Evolutionary conservation across 1,140 invertebrate genomes (phyloP).

Genomic region (Bombus breviceps): DNA sequence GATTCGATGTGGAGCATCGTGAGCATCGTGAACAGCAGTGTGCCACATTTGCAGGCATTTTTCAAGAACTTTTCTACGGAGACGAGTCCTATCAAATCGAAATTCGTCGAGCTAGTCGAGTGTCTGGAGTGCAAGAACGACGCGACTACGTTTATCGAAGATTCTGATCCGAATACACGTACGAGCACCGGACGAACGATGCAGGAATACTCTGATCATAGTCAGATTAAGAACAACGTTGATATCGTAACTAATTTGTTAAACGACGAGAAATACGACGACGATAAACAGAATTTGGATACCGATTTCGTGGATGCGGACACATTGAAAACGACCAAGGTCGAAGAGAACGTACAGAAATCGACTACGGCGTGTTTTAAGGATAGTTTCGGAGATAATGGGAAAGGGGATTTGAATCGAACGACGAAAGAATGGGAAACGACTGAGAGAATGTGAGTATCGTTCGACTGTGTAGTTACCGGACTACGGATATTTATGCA

Average conservation of each 20-base stretch:
- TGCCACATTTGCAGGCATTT: neutral
- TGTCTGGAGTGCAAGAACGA: constrained; percentile 45
- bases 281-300: neutral
- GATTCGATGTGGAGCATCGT: constrained; percentile 11
- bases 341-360: too few species aligned
- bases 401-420: neutral
- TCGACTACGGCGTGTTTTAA: neutral
- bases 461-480: neutral
- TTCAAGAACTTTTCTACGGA: neutral
- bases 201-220: neutral
- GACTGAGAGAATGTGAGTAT: neutral
- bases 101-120: constrained; percentile 21
- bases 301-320: neutral
- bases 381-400: neutral
- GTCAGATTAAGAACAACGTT: neutral
- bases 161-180: neutral
- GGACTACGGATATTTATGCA: too few species aligned
- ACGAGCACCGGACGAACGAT: neutral
- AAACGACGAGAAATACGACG: neutral
- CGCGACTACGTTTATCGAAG: neutral
- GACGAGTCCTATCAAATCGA: neutral
- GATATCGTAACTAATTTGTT: constrained; percentile 8
- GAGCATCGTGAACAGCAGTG: neutral
- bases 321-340: neutral
- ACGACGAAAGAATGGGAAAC: neutral